Evolutionary conservation across 2,113 vertebrate species (phyloP).

Genomic region (Nerophis ophidion): DNA sequence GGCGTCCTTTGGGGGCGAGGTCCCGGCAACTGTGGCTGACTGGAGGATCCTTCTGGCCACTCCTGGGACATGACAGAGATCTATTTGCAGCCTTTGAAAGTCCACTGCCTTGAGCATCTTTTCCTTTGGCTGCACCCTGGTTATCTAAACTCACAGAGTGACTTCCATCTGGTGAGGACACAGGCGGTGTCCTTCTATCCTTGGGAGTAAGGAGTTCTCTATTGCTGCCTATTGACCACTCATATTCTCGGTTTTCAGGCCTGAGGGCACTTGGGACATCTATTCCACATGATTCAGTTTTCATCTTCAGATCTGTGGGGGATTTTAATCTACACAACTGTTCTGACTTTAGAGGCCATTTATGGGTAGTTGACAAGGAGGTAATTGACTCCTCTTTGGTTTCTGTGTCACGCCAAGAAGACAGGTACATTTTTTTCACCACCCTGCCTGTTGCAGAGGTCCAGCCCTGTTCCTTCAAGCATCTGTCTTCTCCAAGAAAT

Average conservation of each 20-base stretch:
- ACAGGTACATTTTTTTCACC: slow-evolving; percentile 63
- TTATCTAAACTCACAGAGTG: slow-evolving; percentile 35
- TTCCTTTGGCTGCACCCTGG: slow-evolving; percentile 29
- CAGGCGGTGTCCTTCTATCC: slow-evolving; percentile 38
- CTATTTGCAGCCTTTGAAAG: slow-evolving; percentile 20
- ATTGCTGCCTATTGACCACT: slow-evolving; percentile 15
- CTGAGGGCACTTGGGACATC: slow-evolving; percentile 55
- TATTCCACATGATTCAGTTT: slow-evolving; percentile 44
- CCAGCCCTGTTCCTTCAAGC: slow-evolving; percentile 20
- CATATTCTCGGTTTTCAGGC: slow-evolving; percentile 34
- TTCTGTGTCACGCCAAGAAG: slow-evolving; percentile 46
- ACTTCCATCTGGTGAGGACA: not conserved
- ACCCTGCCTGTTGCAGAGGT: slow-evolving; percentile 40
- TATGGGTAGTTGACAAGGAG: slow-evolving; percentile 20
- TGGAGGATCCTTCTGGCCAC: slow-evolving; percentile 35
- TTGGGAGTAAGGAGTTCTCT: slow-evolving; percentile 22
- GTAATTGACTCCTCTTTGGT: slow-evolving; percentile 40
- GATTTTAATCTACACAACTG: slow-evolving; percentile 44
- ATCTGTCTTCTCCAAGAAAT: slow-evolving; percentile 24
- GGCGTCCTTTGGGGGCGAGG: slow-evolving; percentile 47
- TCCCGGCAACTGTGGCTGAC: slow-evolving; percentile 61
- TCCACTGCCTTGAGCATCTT: slow-evolving; percentile 13
- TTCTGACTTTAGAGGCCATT: slow-evolving; percentile 42
- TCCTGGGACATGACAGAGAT: slow-evolving; percentile 25
- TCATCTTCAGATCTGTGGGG: slow-evolving; percentile 52